Percentiles rank a stretch among this genome's conserved stretches.
Conservation (phyloP, 2,888 invertebrate species). For the Lasioglossum villosulum region DNA sequence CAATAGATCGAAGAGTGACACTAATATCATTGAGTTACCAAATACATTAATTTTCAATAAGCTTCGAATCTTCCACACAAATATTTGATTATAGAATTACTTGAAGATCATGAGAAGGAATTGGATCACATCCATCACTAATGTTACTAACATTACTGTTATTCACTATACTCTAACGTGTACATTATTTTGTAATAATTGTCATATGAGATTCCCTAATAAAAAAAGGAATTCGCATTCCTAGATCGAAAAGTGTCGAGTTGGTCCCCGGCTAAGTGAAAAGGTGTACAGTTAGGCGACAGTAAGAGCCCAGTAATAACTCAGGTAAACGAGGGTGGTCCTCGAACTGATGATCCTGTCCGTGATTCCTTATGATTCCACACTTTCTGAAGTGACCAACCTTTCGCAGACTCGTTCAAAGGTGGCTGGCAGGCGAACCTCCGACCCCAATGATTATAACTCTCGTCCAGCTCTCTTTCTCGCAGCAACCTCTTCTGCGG, state of each 20-base stretch:
- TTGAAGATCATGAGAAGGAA: too few species aligned
- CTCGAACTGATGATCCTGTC: conserved; percentile 49
- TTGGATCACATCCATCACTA: too few species aligned
- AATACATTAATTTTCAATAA: too few species aligned
- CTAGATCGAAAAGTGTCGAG: conserved; percentile 15
- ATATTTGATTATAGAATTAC: too few species aligned
- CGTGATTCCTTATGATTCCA: conserved; percentile 56
- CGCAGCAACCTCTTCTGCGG: conserved; percentile 24
- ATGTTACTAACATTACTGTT: too few species aligned
- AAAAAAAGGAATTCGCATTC: background rate
- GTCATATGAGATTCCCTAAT: too few species aligned
- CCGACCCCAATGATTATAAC: conserved; percentile 80
- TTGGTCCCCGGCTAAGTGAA: conserved; percentile 37
- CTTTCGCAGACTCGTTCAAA: conserved; percentile 53
- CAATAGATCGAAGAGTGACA: background rate
- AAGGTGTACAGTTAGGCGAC: conserved; percentile 50
- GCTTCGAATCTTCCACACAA: too few species aligned
- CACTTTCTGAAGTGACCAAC: conserved; percentile 66
- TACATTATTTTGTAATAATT: too few species aligned
- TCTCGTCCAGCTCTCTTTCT: conserved; percentile 68
- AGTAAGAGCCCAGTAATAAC: conserved; percentile 63
- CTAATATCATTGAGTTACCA: too few species aligned
- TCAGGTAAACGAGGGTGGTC: conserved; percentile 68
- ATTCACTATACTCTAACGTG: too few species aligned
- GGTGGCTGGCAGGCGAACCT: conserved; percentile 60